These are phyloP conservation scores for Ambastaia sidthimunki DNA, from an alignment of 2,797 vertebrate species.

Conservation along the genomic window DNA sequence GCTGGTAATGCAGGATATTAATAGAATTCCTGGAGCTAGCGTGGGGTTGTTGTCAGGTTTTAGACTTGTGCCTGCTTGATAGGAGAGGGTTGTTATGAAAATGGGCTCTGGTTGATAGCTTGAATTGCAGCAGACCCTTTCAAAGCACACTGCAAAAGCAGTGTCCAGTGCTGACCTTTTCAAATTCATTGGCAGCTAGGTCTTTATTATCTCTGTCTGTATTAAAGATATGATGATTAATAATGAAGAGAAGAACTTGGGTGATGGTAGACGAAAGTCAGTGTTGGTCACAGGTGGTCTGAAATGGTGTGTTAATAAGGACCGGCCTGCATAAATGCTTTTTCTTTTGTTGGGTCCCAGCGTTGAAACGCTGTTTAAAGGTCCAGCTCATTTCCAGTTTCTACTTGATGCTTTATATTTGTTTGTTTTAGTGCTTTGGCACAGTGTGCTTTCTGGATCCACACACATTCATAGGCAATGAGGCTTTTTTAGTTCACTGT, in stretches of 20 bases:
- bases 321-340: conserved; percentile 31
- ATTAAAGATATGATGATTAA: conserved; percentile 18
- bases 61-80: conserved; percentile 19
- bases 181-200: not conserved
- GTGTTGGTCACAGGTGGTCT: conserved; percentile 26
- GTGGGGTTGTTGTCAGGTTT: conserved; percentile 36
- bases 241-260: not conserved
- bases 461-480: conserved; percentile 59
- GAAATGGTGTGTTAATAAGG: conserved; percentile 1
- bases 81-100: conserved; percentile 21
- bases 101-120: not conserved
- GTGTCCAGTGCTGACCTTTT: not conserved
- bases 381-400: conserved; percentile 52
- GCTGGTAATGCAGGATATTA: conserved; percentile 48
- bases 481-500: conserved; percentile 51
- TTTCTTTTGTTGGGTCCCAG: conserved; percentile 36
- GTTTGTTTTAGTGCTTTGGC: conserved; percentile 50
- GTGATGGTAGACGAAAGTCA: conserved; percentile 37
- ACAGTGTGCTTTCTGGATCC: conserved; percentile 39
- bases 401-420: conserved; percentile 46
- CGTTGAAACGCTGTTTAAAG: conserved; percentile 60
- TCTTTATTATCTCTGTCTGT: not conserved
- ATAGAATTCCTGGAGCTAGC: conserved; percentile 48
- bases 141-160: not conserved
- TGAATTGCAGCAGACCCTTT: not conserved